Evolutionary conservation across 2,888 invertebrate species (phyloP), one percentile per base, ranked within the genome.

Genomic region (Yponomeuta plumbellus): DNA sequence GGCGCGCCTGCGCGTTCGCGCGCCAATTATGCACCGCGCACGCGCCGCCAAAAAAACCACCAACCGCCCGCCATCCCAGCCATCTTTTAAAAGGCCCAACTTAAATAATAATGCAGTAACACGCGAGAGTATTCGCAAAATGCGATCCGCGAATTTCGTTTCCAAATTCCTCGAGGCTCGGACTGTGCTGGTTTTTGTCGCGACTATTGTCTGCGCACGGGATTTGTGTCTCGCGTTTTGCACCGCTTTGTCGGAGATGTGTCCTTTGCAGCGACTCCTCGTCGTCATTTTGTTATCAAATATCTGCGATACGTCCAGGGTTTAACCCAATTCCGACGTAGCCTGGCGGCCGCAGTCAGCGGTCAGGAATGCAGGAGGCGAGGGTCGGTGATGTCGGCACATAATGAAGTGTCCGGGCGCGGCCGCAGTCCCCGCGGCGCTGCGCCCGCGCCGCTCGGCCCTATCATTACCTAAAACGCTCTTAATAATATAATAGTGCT

Each of bases 81-180:
- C 84, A 86, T 88, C 86, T 88, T 85, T 82, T 85, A 84, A 88
- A 86, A 85, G 81, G 73, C 77, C 80, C 79, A 83, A 76, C 83
- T 85, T 86, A 88, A 89, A 90, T 90, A 91, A 91, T 90, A 90
- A 89, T 90, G 90, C 90, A 87, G 86, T 88, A 90, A 91, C 91
- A 91, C 90, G 91, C 91, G 88, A 90, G 84, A 84, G 80, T 84
- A 91, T 91, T 85, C 84, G 82, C 86, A 83, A 88, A 88, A 90
- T 90, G 89, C 90, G 86, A 90, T 90, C 84, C 84, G 73, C 84
- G 85, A 86, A 87, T 88, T 88, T 88, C 82, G 86, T 83, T 86
- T 85, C 84, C 85, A 86, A 90, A 90, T 90, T 88, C 90, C 84
- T 75, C 73, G 70, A 76, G 44, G 72, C 74, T 75, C 75, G 75